phyloP scores from a whole-genome alignment of 2,113 vertebrate genomes.

The Pagrus major region DNA sequence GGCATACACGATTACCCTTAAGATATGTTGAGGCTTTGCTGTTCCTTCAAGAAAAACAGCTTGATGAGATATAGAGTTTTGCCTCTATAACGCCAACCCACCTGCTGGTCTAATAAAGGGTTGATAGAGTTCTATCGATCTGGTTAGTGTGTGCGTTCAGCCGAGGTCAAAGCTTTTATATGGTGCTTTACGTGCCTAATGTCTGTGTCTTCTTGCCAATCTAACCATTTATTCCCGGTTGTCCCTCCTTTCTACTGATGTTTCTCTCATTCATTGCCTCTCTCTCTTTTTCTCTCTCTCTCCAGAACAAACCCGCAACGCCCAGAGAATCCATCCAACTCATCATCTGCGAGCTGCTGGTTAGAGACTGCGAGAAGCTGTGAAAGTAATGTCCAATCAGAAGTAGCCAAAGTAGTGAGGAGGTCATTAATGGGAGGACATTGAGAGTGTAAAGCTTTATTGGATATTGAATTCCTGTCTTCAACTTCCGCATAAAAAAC shows the following conservation, averaged over 20 bases:
- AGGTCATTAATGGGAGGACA: constrained; percentile 51
- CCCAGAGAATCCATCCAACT: constrained; percentile 26
- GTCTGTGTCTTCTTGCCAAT: constrained; percentile 51
- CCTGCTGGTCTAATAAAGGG: constrained; percentile 61
- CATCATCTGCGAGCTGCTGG: constrained; percentile 38
- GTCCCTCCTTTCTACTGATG: background rate
- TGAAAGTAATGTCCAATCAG: constrained; percentile 40
- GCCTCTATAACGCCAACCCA: constrained; percentile 22
- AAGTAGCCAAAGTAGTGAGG: constrained; percentile 33
- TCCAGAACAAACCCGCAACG: constrained; percentile 51
- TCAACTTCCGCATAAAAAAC: constrained; percentile 24
- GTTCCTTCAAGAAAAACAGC: constrained; percentile 12
- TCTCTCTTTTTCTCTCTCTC: constrained; percentile 34
- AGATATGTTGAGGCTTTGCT: background rate
- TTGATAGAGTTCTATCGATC: constrained; percentile 76
- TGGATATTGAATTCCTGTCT: constrained; percentile 61
- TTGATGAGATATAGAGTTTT: constrained; percentile 52
- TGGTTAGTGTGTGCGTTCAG: constrained; percentile 54
- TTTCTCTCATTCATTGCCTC: constrained; percentile 48
- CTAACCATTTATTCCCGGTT: constrained; percentile 29
- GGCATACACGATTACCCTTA: constrained; percentile 1
- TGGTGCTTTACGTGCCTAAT: constrained; percentile 62
- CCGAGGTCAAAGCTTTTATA: constrained; percentile 61
- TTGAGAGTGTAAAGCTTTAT: constrained; percentile 46
- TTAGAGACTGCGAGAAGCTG: constrained; percentile 35